Evolutionary conservation across 2,888 invertebrate genomes (phyloP), one percentile per base, ranked within the genome.

Genomic region (Aleiodes testaceus): DNA sequence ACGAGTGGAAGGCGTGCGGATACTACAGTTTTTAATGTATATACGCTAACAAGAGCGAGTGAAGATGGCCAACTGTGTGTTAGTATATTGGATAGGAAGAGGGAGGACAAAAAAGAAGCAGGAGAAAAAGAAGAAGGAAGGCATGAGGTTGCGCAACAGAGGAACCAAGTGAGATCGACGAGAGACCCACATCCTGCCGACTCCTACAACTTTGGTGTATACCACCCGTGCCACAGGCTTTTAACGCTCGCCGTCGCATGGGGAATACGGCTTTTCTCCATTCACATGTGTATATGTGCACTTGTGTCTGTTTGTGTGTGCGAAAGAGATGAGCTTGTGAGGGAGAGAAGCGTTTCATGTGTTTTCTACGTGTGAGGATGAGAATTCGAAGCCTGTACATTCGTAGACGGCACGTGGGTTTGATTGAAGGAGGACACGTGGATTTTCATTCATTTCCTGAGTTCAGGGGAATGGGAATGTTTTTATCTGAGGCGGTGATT

Each of bases 191-290:
- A 84, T 83, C 82, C 81, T 84, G 81, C 76, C 79, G 81, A 83
- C 84, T 85, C 83, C 84, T 85, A 83, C 83, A 84, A 85, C 83
- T 85, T 84, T 77, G 78, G 79, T 79, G 75, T 59, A 18, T 42
- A 42, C 53, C 71, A 74, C 75, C 75, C 80, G 81, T 5, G 26
- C 82, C 82, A 84, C 83, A 84, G 83, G 84, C 79, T 82, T 66
- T 73, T 77, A 81, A 79, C 80, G 82, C 77, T 78, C 79, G 77
- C 80, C 22, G 22, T 45, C 36, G 36, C 30, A 55, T 63, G 63
- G 66, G 66, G 59, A 70, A 69, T 68, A 53, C 36, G 36, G 36
- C 36, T 36, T 36, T 36, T 36, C 36, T 36, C 36, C 36, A 36
- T 3, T 36, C 36, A 36, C 26, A 26, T 5, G 5, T 2, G 3